Evolutionary conservation across 2,113 vertebrate genomes (phyloP), one percentile per base, ranked within the genome.

Genomic region (Megaceryle torquata): DNA sequence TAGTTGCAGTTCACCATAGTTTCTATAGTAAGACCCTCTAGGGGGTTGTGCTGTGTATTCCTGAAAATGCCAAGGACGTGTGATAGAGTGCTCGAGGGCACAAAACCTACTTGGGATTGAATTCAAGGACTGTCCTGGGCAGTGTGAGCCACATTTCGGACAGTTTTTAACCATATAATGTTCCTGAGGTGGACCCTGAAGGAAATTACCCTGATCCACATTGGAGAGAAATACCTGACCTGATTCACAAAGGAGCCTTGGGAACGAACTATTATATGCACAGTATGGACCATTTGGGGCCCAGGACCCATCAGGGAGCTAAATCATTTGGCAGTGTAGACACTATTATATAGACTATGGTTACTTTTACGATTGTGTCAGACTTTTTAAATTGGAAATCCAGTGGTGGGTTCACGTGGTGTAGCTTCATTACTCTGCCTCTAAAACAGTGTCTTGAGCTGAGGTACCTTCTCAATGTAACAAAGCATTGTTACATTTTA

Each of bases 371-470:
- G 69, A 20, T 31, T 69, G 39, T 46, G n/a, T 79, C 2, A 10
- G 61, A 61, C 31, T n/a, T 63, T 35, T 63, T 79, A 69, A 86
- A 82, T 21, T 89, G 86, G 57, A 88, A 90, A 79, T 48, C 39
- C 0, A 1, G 33, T 20, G 33, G 37, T 81, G 37, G 37, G 41
- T 91, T 96, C 77, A 33, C 65, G 61, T 72, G 39, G 14, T 53
- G 61, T 91, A 82, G 31, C 65, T 86, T 92, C 69, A 54, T 93
- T 82, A 35, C 31, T 92, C 25, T 85, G 13, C 16, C 37, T 57
- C 81, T 81, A 33, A 48, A 89, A 65, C 53, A 88, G 56, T n/a
- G 53, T 92, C 61, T 53, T 76, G 51, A 91, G 80, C 88, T 71
- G 46, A 78, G 56, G 22, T 75, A 71, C 57, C 86, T 86, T 88